These are phyloP conservation scores for Drosophila neotestacea DNA, from an alignment of 2,888 invertebrate genomes.

Conservation along the genomic window DNA sequence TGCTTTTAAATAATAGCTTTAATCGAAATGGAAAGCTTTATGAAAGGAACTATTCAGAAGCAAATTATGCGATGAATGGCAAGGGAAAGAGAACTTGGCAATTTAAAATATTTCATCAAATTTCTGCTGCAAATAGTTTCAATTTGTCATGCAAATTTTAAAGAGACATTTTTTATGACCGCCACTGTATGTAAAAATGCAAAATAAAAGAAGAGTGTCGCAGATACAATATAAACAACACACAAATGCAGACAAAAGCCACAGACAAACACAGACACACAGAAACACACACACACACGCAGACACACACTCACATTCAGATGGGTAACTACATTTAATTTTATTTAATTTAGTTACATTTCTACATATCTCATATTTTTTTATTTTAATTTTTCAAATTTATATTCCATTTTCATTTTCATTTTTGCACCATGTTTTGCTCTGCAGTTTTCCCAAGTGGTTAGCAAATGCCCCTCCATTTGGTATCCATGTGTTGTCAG, in stretches of 20 bases:
- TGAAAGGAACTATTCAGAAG: background rate
- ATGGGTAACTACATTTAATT: conserved; percentile 51
- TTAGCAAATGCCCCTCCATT: background rate
- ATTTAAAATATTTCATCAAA: background rate
- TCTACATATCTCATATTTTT: conserved; percentile 15
- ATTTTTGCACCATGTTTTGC: conserved; percentile 30
- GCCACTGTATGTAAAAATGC: conserved; percentile 55
- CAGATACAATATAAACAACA: conserved; percentile 28
- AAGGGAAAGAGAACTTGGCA: background rate
- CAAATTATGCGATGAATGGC: background rate
- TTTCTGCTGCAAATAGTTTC: conserved; percentile 20
- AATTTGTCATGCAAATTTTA: conserved; percentile 45
- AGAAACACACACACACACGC: conserved; percentile 8
- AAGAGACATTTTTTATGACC: conserved; percentile 39
- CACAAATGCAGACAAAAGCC: background rate
- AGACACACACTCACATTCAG: conserved; percentile 15
- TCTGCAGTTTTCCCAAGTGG: conserved; percentile 58
- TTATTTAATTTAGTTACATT: conserved; percentile 75
- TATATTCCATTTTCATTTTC: conserved; percentile 71
- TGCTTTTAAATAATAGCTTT: conserved; percentile 1
- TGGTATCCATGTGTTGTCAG: conserved; percentile 5
- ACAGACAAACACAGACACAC: background rate
- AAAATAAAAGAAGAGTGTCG: conserved; percentile 17
- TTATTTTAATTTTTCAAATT: conserved; percentile 48
- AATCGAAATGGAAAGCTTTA: background rate